phyloP scores from a whole-genome alignment of 2,888 invertebrate species.

The Nomada ferruginata region DNA sequence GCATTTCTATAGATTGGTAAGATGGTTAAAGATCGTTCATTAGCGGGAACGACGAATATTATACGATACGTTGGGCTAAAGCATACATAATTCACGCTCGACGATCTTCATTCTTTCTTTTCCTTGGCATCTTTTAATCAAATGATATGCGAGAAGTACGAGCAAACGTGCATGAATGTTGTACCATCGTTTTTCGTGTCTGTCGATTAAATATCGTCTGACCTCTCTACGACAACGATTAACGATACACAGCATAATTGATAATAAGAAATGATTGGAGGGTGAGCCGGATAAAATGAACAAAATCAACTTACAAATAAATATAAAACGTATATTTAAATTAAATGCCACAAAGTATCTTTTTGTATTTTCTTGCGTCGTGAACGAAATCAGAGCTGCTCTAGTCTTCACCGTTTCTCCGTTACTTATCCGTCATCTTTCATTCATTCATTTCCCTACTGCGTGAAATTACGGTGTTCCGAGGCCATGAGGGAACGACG shows the following conservation, averaged over 20 bases:
- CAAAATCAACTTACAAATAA: constrained; percentile 75
- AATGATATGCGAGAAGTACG: constrained; percentile 63
- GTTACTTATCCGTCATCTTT: neutral
- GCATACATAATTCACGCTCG: neutral
- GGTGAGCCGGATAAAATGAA: constrained; percentile 64
- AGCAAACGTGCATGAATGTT: constrained; percentile 39
- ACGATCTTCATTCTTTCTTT: neutral
- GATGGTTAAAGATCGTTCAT: neutral
- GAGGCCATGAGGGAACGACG: constrained; percentile 14
- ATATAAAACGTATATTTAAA: constrained; percentile 80
- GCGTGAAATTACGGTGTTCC: constrained; percentile 57
- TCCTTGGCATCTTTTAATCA: neutral
- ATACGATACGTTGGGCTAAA: neutral
- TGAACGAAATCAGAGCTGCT: constrained; percentile 40
- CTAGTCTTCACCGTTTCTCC: neutral
- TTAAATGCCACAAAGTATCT: constrained; percentile 77
- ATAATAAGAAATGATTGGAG: constrained; percentile 23
- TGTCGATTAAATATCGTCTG: neutral
- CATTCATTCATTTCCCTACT: neutral
- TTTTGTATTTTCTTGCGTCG: constrained; percentile 50
- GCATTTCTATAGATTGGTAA: neutral
- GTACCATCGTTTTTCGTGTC: constrained; percentile 28
- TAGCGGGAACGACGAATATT: neutral
- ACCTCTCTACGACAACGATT: neutral
- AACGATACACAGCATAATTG: neutral